These are phyloP conservation scores for Tautogolabrus adspersus DNA, from an alignment of 2,113 vertebrate genomes.

Conservation along the genomic window DNA sequence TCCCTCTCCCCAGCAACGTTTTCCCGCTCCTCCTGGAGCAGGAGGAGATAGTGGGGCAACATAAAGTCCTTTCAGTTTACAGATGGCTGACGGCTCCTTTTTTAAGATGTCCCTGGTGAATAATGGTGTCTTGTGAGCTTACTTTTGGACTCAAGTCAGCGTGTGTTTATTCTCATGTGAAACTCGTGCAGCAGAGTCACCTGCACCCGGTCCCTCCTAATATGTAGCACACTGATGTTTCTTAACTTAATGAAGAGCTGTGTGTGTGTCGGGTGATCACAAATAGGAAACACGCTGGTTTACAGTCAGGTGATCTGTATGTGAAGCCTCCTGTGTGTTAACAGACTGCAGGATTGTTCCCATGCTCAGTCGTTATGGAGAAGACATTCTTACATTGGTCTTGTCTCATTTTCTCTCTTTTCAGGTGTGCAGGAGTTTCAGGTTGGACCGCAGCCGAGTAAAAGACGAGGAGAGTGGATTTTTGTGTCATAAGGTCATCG, in stretches of 20 bases:
- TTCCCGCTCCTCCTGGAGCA: too few species aligned
- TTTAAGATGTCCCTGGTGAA: too few species aligned
- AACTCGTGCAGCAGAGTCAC: neutral
- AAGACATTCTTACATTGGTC: neutral
- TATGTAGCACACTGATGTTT: constrained; percentile 20
- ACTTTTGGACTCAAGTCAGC: too few species aligned
- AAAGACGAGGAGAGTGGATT: neutral
- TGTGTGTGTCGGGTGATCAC: constrained; percentile 17
- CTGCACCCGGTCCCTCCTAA: constrained; percentile 14
- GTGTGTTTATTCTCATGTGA: neutral
- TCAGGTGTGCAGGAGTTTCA: neutral
- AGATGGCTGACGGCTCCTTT: too few species aligned
- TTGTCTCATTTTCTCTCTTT: neutral
- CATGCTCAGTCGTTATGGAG: neutral
- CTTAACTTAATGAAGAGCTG: constrained; percentile 62
- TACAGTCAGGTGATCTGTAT: constrained; percentile 34
- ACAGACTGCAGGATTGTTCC: constrained; percentile 4
- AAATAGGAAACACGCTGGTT: constrained; percentile 34
- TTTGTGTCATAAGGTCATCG: neutral
- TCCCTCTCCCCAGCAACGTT: too few species aligned
- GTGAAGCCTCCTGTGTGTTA: neutral
- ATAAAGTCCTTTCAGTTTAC: too few species aligned
- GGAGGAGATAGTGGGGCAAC: too few species aligned
- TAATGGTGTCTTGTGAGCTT: neutral
- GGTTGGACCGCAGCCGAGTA: neutral